Percentiles rank a stretch among this genome's conserved stretches.
Conservation (phyloP, 2,113 vertebrate species). For the Chunga burmeisteri region DNA sequence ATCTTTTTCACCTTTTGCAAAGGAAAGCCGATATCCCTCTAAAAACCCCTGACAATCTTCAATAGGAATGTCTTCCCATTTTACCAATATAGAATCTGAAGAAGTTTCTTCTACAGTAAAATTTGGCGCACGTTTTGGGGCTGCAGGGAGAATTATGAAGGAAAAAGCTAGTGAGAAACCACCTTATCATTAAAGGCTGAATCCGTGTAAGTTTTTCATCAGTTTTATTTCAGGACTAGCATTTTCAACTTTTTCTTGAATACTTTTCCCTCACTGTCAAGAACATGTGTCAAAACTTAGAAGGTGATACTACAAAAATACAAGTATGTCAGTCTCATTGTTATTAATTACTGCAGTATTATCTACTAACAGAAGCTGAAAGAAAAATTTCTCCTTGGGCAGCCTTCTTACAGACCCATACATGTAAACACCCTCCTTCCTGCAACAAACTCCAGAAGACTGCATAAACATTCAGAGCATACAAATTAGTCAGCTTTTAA, state of each 20-base stretch:
- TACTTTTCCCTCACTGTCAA: not conserved
- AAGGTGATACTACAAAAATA: not conserved
- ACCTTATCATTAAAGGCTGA: not conserved
- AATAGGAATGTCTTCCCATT: slow-evolving; percentile 77
- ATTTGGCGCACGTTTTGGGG: slow-evolving; percentile 73
- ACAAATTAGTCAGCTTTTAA: not conserved
- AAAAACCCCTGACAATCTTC: slow-evolving; percentile 77
- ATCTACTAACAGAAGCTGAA: not conserved
- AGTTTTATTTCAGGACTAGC: not conserved
- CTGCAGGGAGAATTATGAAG: slow-evolving; percentile 22
- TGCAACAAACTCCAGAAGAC: not conserved
- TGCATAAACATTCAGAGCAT: not conserved
- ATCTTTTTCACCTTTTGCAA: slow-evolving; percentile 78
- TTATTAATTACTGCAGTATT: not conserved
- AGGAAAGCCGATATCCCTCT: slow-evolving; percentile 77
- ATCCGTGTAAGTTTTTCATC: not conserved
- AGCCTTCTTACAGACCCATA: not conserved
- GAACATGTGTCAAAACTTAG: not conserved
- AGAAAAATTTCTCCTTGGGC: not conserved
- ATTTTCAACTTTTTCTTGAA: not conserved
- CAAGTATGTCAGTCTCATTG: not conserved
- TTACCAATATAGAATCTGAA: slow-evolving; percentile 77
- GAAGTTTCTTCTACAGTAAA: slow-evolving; percentile 77
- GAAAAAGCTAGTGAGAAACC: not conserved
- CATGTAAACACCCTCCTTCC: not conserved